Conservation (phyloP, 2,113 vertebrate species). For the Caretta caretta region DNA sequence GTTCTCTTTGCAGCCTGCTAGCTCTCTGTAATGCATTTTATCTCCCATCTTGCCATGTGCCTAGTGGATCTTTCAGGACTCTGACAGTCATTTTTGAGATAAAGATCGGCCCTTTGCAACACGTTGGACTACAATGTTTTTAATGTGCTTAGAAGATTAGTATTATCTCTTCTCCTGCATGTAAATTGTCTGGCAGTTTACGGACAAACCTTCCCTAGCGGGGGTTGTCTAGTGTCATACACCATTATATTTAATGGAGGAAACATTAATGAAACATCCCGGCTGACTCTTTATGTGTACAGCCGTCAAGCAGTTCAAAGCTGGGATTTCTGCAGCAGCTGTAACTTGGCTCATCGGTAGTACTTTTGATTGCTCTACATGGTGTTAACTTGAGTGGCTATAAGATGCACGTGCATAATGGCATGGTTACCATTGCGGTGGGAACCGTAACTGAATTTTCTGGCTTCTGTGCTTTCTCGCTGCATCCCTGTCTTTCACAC, state of each 20-base stretch:
- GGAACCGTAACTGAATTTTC: neutral
- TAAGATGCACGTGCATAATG: fast-evolving
- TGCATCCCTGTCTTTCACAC: fast-evolving
- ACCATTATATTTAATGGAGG: neutral
- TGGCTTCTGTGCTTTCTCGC: neutral
- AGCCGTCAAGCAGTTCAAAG: neutral
- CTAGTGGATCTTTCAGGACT: neutral
- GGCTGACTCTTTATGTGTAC: neutral
- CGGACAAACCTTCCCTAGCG: neutral
- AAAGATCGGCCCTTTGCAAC: neutral
- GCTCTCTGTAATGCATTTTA: neutral
- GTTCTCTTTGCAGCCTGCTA: conserved; percentile 14
- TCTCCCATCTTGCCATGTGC: neutral
- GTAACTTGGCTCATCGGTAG: neutral
- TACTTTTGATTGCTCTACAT: neutral
- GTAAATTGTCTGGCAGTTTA: conserved; percentile 12
- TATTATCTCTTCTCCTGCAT: neutral
- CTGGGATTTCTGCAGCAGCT: fast-evolving
- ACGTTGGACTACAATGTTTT: neutral
- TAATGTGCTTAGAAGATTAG: conserved; percentile 9
- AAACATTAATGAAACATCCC: neutral
- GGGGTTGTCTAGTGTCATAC: conserved; percentile 12
- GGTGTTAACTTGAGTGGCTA: fast-evolving
- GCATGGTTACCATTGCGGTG: neutral
- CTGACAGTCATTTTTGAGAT: neutral